Evolutionary conservation across 2,888 invertebrate species (phyloP).

Genomic region (Acronicta psi): DNA sequence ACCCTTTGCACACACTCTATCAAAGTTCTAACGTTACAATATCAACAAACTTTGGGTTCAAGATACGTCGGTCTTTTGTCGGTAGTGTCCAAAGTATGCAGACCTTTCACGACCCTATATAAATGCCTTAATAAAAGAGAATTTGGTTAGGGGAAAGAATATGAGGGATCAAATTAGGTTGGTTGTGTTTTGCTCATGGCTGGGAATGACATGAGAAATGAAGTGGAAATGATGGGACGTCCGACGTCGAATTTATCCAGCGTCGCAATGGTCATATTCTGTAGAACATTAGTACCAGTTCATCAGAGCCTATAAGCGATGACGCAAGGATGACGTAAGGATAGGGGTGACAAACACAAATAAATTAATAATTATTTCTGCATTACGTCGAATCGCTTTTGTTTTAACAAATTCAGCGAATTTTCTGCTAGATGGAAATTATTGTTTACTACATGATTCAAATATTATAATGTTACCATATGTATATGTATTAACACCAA

Average conservation of each 20-base stretch:
- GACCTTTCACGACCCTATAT: conserved; percentile 56
- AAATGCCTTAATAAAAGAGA: conserved; percentile 37
- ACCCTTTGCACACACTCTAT: conserved; percentile 53
- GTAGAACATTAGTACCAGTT: conserved; percentile 53
- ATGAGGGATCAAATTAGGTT: conserved; percentile 57
- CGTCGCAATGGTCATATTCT: conserved; percentile 59
- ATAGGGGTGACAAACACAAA: conserved; percentile 17
- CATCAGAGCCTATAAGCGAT: conserved; percentile 28
- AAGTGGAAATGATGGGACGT: conserved; percentile 72
- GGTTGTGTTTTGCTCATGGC: conserved; percentile 57
- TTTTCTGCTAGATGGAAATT: conserved; percentile 19
- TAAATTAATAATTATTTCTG: conserved; percentile 45
- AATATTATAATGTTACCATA: too few relatives aligned
- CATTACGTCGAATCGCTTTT: conserved; percentile 30
- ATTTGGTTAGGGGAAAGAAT: conserved; percentile 40
- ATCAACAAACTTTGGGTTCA: conserved; percentile 53
- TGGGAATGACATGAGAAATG: conserved; percentile 76
- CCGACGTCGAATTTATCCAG: conserved; percentile 61
- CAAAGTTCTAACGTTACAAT: conserved; percentile 36
- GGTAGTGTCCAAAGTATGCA: conserved; percentile 60
- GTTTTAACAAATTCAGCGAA: conserved; percentile 20
- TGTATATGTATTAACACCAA: too few relatives aligned
- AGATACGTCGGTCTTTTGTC: conserved; percentile 53
- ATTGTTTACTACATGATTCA: too few relatives aligned
- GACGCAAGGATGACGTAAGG: conserved; percentile 2